phyloP scores from a whole-genome alignment of 1,140 invertebrate species.

The Zaprionus ghesquierei region DNA sequence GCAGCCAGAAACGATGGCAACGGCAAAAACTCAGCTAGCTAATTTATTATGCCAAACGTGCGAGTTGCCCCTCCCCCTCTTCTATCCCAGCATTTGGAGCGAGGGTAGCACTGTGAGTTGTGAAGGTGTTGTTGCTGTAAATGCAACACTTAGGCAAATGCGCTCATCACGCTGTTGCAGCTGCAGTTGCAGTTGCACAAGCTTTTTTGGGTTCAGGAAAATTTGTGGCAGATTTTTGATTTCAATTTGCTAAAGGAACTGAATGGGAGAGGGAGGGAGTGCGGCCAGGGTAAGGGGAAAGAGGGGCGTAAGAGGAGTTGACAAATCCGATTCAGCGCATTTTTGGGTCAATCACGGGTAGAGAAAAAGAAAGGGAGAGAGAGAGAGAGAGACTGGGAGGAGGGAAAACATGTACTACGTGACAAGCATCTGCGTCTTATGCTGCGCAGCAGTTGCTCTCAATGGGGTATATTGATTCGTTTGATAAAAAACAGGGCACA shows the following conservation, averaged over 20 bases:
- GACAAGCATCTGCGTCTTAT: constrained; percentile 44
- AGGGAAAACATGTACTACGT: constrained; percentile 56
- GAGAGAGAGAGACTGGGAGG: not conserved
- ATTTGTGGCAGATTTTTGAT: constrained; percentile 63
- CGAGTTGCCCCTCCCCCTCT: constrained; percentile 34
- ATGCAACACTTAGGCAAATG: constrained; percentile 36
- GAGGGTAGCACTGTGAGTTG: not conserved
- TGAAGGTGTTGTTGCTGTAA: constrained; percentile 4
- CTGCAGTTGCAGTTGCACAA: constrained; percentile 14
- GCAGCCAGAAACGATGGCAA: constrained; percentile 4
- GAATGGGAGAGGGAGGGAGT: not conserved
- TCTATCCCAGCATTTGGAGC: not conserved
- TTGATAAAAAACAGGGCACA: not conserved
- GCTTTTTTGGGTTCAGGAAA: not conserved
- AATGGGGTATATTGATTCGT: not conserved
- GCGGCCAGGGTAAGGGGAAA: not conserved
- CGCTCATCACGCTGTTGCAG: constrained; percentile 25
- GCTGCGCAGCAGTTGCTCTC: not conserved
- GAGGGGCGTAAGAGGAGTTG: constrained; percentile 13
- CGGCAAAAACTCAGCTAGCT: constrained; percentile 46
- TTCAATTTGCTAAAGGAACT: constrained; percentile 41
- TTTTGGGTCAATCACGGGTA: constrained; percentile 72
- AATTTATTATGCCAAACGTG: constrained; percentile 77
- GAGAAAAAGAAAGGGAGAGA: constrained; percentile 7
- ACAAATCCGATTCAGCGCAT: constrained; percentile 76